Percentiles rank a stretch among this genome's conserved stretches.
Evolutionary conservation across 1,140 invertebrate species (phyloP).

Genomic region (Pseudoatta argentina): DNA sequence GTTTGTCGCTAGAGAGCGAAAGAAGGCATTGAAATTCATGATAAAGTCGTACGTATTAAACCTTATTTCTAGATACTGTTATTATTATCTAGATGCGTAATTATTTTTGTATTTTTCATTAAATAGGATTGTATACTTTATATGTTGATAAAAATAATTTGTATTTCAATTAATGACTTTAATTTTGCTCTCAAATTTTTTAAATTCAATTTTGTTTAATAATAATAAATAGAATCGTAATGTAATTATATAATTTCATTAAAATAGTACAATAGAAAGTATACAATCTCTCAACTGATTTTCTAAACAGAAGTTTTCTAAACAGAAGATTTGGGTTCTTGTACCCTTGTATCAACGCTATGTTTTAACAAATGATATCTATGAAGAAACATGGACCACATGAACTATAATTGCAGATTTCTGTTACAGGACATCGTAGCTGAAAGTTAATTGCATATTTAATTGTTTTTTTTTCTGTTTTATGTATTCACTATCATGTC

Average conservation of each 20-base stretch:
- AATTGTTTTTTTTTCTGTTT: conserved; percentile 65
- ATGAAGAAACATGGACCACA: conserved; percentile 12
- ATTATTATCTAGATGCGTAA: conserved; percentile 32
- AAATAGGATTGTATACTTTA: not conserved
- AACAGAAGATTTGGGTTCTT: not conserved
- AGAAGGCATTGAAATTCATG: conserved; percentile 94
- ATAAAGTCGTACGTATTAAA: conserved; percentile 97
- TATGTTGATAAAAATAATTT: not conserved
- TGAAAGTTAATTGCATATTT: conserved; percentile 68
- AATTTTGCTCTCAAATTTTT: conserved; percentile 19
- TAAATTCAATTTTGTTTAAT: not conserved
- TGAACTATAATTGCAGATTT: conserved; percentile 77
- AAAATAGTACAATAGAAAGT: conserved; percentile 38
- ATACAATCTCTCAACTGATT: conserved; percentile 2
- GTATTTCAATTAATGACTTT: conserved; percentile 15
- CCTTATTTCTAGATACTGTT: conserved; percentile 33
- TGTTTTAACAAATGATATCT: conserved; percentile 1
- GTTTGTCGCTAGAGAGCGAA: conserved; percentile 97
- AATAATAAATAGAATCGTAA: not conserved
- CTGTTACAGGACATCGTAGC: conserved; percentile 84
- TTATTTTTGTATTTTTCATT: conserved; percentile 17
- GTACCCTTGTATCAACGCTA: conserved; percentile 4
- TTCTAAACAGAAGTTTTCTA: no score
- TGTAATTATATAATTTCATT: not conserved
- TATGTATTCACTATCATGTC: conserved; percentile 27